These are phyloP conservation scores for Phrixothrix hirtus DNA, from an alignment of 2,888 invertebrate species.

Conservation along the genomic window DNA sequence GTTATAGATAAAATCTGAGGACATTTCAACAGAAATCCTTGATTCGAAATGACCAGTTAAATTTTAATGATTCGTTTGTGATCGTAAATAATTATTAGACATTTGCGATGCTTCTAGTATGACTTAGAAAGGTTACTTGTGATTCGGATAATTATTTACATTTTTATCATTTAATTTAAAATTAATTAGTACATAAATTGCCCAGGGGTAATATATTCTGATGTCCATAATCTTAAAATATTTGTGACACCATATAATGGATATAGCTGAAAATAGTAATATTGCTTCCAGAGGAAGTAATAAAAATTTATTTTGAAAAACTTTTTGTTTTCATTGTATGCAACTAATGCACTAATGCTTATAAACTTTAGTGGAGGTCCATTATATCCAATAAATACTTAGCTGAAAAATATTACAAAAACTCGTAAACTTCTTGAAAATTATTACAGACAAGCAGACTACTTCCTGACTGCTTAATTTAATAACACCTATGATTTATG, in stretches of 20 bases:
- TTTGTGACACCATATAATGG: no score
- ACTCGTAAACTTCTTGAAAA: not conserved
- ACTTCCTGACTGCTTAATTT: conserved; percentile 2
- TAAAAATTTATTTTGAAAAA: not conserved
- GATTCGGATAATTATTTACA: not conserved
- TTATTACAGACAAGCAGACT: not conserved
- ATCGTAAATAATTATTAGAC: not conserved
- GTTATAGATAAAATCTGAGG: conserved; percentile 1
- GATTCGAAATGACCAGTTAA: not conserved
- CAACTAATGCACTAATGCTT: no score
- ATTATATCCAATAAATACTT: no score
- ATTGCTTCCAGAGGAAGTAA: no score
- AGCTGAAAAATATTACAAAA: not conserved
- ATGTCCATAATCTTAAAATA: no score
- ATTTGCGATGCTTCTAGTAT: not conserved
- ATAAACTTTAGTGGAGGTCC: no score
- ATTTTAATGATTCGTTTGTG: not conserved
- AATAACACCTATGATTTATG: conserved; percentile 1
- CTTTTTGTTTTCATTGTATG: no score
- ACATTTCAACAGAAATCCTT: conserved; percentile 1
- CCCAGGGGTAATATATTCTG: no score
- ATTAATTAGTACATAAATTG: no score
- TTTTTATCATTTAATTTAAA: no score
- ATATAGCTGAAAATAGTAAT: no score
- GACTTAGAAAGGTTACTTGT: not conserved